phyloP scores from a whole-genome alignment of 2,888 invertebrate genomes.

The Priocnemis perturbator region DNA sequence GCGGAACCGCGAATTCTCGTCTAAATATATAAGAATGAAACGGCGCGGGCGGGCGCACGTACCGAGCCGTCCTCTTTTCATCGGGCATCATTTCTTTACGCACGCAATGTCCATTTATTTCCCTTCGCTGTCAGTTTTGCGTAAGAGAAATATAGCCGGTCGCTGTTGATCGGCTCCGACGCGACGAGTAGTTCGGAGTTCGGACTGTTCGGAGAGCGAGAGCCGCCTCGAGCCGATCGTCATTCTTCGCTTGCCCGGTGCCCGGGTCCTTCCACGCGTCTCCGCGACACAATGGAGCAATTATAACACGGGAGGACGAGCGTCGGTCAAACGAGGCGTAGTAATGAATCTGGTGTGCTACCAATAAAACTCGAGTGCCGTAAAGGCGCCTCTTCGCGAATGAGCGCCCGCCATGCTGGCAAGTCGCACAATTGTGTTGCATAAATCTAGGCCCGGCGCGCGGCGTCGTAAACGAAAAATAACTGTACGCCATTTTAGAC shows the following conservation, averaged over 20 bases:
- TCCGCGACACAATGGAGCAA: constrained; percentile 46
- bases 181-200: too few relatives aligned
- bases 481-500: constrained; percentile 9
- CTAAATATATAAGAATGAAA: too few relatives aligned
- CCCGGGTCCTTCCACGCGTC: constrained; percentile 6
- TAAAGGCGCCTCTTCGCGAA: constrained; percentile 44
- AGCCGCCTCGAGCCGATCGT: too few relatives aligned
- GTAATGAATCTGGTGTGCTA: constrained; percentile 65
- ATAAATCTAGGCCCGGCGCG: constrained; percentile 40
- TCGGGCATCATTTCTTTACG: too few relatives aligned
- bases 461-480: constrained; percentile 37
- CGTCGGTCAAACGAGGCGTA: constrained; percentile 64
- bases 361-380: constrained; percentile 61
- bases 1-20: too few relatives aligned
- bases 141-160: too few relatives aligned
- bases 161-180: too few relatives aligned
- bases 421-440: constrained; percentile 27
- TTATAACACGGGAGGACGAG: constrained; percentile 59
- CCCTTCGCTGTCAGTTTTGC: too few relatives aligned
- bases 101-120: too few relatives aligned
- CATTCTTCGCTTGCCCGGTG: background rate
- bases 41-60: too few relatives aligned
- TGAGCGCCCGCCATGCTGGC: constrained; percentile 26
- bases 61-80: too few relatives aligned
- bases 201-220: too few relatives aligned